Base-by-base conservation (phyloP, 2,797 vertebrate genomes). In the Falco novaeseelandiae region DNA sequence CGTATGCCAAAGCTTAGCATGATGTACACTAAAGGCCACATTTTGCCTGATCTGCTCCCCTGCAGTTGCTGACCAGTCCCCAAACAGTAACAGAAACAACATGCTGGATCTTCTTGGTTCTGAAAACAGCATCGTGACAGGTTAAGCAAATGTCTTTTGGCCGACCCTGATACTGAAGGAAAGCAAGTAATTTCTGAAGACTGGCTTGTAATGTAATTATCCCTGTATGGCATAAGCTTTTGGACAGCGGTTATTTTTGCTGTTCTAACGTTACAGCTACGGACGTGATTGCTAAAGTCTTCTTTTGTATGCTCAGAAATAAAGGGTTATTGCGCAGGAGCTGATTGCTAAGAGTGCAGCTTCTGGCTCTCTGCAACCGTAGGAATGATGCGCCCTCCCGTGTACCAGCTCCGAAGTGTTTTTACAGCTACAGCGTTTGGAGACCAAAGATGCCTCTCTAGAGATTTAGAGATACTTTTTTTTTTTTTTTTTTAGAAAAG, bases 381-480 rank as follows among this genome's bases (percentile, higher is more conserved):
- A 74, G 96, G 93, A 5, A 11, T 22, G 59, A 96, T 83, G 96
- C 96, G 96, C 96, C 96, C 96, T 77, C 96, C 63, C 38, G 96
- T 91, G 96, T 74, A 32, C 78, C 87, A 38, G 78, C 71, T 16
- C 74, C 3, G 87, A 90, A 97, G 59, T 91, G 95, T 40, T 26
- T 14, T 72, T 65, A 44, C 58, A 59, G 70, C 19, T 26, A 2
- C 9, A 10, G 86, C 66, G 0, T 4, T 9, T 2, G 55, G 12
- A 40, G 38, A 40, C 4, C 21, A 12, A 49, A 4, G 25, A 17
- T 22, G 20, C 0, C n/a, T 13, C 78, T 42, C 61, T 0, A 18
- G 69, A 61, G 34, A 48, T 19, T 0, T 20, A 16, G 22, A 40
- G 32, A 14, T 27, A 20, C n/a, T 14, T 14, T 10, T 12, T 15